Base-by-base conservation (phyloP, 2,888 invertebrate species). In the Tortricodes alternella region DNA sequence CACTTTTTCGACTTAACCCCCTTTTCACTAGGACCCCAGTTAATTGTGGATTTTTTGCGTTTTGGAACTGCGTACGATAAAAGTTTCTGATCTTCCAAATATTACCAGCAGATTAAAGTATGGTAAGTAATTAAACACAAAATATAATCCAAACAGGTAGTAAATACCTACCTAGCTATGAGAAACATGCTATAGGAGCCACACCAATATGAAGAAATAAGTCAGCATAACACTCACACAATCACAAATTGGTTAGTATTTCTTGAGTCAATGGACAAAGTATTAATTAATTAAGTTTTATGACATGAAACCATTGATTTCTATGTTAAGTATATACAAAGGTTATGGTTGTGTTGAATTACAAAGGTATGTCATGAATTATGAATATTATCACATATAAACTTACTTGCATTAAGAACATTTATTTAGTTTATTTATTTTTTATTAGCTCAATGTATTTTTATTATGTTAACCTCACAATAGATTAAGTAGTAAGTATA, bases 341-440 rank as follows among this genome's bases (percentile, higher is more conserved):
- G 21, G 35, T 55, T 55, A 55, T 21, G 24, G 34, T 41, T 19
- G 16, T 48, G 46, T 39, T 21, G 24, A 38, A 29, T 48, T 46
- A 32, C 15, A 34, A 27, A 65, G 61, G 32, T 37, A n/a, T n/a
- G 39, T 60, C 58, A 50, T 59, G 53, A 43, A 69, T 76, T 77
- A 59, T 75, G 80, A 80, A 81, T 74, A 80, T 80, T 77, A 79
- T 73, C 78, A 79, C 65, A 58, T 53, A 23, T n/a, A 7, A 27
- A 29, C 29, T 19, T n/a, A 16, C 29, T n/a, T 8, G n/a, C n/a
- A n/a, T n/a, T n/a, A n/a, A n/a, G n/a, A n/a, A 29, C 29, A 44
- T 24, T 24, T 11, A 44, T 27, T 29, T 44, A 39, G 44, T 44
- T 16, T n/a, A 16, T 19, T 29, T 44, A 27, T 15, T 44, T 24